Base-by-base conservation (phyloP, 2,888 invertebrate species). In the Drosophila parthenogenetica region DNA sequence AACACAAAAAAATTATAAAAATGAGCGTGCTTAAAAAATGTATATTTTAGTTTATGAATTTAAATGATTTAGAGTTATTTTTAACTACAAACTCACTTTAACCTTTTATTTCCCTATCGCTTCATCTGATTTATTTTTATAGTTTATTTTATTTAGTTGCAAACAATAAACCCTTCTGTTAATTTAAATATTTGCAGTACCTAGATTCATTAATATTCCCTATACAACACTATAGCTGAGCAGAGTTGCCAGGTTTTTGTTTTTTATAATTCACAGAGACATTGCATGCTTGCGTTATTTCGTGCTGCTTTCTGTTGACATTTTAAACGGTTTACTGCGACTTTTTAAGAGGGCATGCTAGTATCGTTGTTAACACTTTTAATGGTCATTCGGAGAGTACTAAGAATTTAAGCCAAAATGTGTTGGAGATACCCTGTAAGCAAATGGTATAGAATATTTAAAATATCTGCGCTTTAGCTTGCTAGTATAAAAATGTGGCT, bases 311-410 rank as follows among this genome's bases (percentile, higher is more conserved):
- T 62, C 50, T 58, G 70, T 70, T 74, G 71, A 74, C 70, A 73
- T 73, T 59, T 57, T 39, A 60, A 63, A 60, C 55, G 32, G 53
- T 74, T 74, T 61, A 54, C 57, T 46, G 40, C 22, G 25, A 29
- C 42, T 42, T 39, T 13, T 22, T n/a, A 35, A 16, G 45, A 37
- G 51, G 35, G 42, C 63, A 64, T 60, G 46, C 66, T 54, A 55
- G 54, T 61, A 66, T 62, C 50, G 61, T 48, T 71, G 67, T 71
- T 65, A 70, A 70, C 61, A 74, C 66, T 37, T 60, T 73, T 69
- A 25, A 32, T 42, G 29, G 13, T 4, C n/a, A 43, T 32, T n/a
- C 17, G 17, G n/a, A 17, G 29, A 5, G 17, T 32, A 1, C 13
- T 48, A 14, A 0, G 8, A 25, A n/a, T 22, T 8, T n/a, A 7